Evolutionary conservation across 2,113 vertebrate species (phyloP).

Genomic region (Aptenodytes patagonicus): DNA sequence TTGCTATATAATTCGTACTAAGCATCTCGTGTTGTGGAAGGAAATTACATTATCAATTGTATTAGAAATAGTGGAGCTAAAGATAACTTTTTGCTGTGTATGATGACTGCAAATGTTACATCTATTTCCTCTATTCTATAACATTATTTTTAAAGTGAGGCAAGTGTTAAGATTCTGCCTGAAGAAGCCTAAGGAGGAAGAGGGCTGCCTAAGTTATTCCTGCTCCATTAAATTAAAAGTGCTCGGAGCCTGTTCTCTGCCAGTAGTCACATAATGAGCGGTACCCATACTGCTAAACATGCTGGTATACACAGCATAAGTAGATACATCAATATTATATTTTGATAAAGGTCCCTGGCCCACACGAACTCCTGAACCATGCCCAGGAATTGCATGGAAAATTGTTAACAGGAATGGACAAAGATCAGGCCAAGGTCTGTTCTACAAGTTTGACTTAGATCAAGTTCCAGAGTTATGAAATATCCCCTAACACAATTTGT

Average conservation of each 20-base stretch:
- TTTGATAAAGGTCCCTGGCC: background rate
- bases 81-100: background rate
- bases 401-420: background rate
- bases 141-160: background rate
- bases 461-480: background rate
- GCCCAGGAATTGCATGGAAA: background rate
- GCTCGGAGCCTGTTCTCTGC: background rate
- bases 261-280: background rate
- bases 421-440: background rate
- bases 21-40: background rate
- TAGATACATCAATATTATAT: background rate
- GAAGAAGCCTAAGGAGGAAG: background rate
- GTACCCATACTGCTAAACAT: background rate
- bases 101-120: background rate
- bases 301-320: background rate
- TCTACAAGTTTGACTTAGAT: background rate
- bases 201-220: background rate
- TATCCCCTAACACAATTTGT: background rate
- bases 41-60: background rate
- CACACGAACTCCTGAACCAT: background rate
- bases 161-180: background rate
- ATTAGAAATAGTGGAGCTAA: background rate
- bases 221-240: background rate
- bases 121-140: background rate
- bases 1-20: conserved; percentile 1